These are phyloP conservation scores for Heliconius ethilla DNA, from an alignment of 2,888 invertebrate genomes.

Conservation along the genomic window DNA sequence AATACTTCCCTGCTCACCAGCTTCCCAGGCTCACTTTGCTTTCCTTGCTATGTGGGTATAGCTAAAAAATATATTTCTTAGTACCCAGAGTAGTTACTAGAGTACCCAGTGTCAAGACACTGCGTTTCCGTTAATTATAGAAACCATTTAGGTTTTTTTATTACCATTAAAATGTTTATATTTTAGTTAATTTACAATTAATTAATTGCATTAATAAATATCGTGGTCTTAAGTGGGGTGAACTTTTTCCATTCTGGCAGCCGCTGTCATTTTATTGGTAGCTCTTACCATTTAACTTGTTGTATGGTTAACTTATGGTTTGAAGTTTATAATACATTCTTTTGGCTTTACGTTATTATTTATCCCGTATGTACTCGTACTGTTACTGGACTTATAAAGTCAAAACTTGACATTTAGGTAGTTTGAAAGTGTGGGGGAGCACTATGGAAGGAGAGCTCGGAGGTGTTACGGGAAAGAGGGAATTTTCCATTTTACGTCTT, in stretches of 20 bases:
- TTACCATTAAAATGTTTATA: neutral
- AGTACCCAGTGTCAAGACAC: neutral
- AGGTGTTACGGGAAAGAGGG: no score
- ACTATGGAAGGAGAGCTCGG: no score
- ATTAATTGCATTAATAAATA: conserved; percentile 67
- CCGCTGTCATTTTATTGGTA: conserved; percentile 50
- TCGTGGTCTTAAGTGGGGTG: conserved; percentile 51
- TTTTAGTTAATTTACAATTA: conserved; percentile 52
- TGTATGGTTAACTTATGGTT: neutral
- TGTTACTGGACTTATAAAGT: no score
- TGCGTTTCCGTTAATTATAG: neutral
- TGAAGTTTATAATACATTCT: neutral
- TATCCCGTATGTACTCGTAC: no score
- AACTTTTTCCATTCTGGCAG: conserved; percentile 65
- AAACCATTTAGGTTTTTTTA: neutral
- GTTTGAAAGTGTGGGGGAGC: no score
- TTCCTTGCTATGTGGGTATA: neutral
- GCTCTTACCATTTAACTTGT: conserved; percentile 33
- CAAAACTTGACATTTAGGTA: no score
- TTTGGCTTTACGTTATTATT: neutral
- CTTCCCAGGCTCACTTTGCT: neutral
- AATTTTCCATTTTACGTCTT: no score
- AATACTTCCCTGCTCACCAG: no score
- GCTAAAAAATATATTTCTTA: neutral
- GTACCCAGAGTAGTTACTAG: neutral